phyloP scores from a whole-genome alignment of 2,797 vertebrate species.

The Tokudaia muenninki region DNA sequence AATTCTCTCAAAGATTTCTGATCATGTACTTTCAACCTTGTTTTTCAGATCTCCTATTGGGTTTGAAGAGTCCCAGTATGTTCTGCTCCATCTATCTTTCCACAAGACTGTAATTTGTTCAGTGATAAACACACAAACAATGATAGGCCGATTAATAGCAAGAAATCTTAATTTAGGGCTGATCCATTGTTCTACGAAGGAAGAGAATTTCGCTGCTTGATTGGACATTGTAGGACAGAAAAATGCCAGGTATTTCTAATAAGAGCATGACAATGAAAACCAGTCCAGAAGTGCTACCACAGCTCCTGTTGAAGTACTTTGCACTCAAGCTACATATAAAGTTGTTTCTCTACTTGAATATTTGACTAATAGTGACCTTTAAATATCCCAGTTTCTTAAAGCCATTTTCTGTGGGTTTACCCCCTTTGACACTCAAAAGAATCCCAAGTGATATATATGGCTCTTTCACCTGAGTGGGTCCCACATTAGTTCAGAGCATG shows the following conservation, averaged over 20 bases:
- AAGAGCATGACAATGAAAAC: constrained; percentile 23
- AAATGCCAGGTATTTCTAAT: background rate
- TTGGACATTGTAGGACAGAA: background rate
- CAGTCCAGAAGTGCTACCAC: background rate
- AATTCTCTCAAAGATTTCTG: background rate
- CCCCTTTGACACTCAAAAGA: background rate
- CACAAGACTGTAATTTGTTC: background rate
- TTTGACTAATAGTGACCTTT: constrained; percentile 26
- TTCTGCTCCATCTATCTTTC: background rate
- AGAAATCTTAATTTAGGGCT: background rate
- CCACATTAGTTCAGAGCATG: background rate
- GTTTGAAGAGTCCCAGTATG: background rate
- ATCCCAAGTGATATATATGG: background rate
- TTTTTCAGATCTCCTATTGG: constrained; percentile 9
- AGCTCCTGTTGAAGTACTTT: constrained; percentile 21
- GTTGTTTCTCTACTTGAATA: constrained; percentile 8
- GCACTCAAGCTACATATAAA: background rate
- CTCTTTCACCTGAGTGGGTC: background rate
- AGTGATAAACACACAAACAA: background rate
- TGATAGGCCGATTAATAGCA: background rate
- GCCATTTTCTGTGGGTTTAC: background rate
- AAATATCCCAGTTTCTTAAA: constrained; percentile 6
- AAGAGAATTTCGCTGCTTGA: background rate
- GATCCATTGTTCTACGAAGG: background rate
- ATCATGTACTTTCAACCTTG: constrained; percentile 37